These are phyloP conservation scores for Volucella inflata DNA, from an alignment of 2,888 invertebrate genomes.

Conservation along the genomic window DNA sequence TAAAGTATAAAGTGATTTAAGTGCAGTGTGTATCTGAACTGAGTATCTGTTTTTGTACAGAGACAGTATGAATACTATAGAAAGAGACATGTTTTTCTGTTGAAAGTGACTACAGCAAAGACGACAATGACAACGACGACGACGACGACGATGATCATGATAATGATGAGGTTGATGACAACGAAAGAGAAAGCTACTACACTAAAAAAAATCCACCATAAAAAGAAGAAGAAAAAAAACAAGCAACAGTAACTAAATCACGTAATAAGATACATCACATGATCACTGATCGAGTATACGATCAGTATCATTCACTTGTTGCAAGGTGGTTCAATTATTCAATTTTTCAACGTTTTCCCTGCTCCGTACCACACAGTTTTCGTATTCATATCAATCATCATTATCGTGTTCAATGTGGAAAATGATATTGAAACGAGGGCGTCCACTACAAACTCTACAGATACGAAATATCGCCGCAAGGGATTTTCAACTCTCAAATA, in stretches of 20 bases:
- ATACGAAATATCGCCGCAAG: slow-evolving; percentile 26
- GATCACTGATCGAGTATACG: slow-evolving; percentile 24
- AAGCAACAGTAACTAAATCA: slow-evolving; percentile 30
- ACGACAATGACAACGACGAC: slow-evolving; percentile 35
- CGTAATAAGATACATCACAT: slow-evolving; percentile 68
- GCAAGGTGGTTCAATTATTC: slow-evolving; percentile 56
- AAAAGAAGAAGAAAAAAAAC: no score
- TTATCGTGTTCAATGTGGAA: slow-evolving; percentile 10
- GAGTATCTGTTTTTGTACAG: slow-evolving; percentile 26
- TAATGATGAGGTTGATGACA: slow-evolving; percentile 34
- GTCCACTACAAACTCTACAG: not conserved
- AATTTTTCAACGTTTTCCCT: slow-evolving; percentile 28
- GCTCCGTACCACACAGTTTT: no score
- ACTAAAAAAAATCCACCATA: slow-evolving; percentile 16
- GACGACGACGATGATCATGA: slow-evolving; percentile 29
- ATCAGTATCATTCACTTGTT: slow-evolving; percentile 24
- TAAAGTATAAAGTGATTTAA: slow-evolving; percentile 42
- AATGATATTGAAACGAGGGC: slow-evolving; percentile 33
- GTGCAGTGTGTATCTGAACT: slow-evolving; percentile 53
- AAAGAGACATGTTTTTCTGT: slow-evolving; percentile 21
- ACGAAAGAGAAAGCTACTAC: slow-evolving; percentile 68
- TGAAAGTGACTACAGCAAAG: slow-evolving; percentile 44
- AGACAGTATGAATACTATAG: not conserved
- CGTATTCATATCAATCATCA: no score
- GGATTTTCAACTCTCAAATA: slow-evolving; percentile 57